These are phyloP conservation scores for Pseudotriccus pelzelni DNA, from an alignment of 2,797 vertebrate species.

Conservation along the genomic window DNA sequence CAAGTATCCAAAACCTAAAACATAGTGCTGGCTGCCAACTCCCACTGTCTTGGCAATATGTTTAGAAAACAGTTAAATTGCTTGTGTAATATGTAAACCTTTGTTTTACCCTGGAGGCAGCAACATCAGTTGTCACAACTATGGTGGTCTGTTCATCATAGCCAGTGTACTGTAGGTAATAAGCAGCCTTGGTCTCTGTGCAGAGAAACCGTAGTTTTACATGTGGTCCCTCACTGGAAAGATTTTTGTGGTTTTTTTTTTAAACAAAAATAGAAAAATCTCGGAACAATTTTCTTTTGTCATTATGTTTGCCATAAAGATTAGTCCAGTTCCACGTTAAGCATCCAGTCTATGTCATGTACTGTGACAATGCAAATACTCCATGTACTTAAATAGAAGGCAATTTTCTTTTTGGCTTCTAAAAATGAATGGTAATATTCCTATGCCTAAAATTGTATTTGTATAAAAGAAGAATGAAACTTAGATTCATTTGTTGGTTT, in stretches of 20 bases:
- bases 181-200: slow-evolving; percentile 85
- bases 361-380: slow-evolving; percentile 71
- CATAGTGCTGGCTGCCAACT: slow-evolving; percentile 87
- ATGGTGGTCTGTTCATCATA: slow-evolving; percentile 95
- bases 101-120: slow-evolving; percentile 92
- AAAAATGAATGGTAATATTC: not conserved
- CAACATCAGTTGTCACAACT: slow-evolving; percentile 92
- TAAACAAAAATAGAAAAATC: slow-evolving; percentile 67
- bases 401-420: slow-evolving; percentile 55
- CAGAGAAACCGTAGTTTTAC: slow-evolving; percentile 78
- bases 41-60: slow-evolving; percentile 98
- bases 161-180: slow-evolving; percentile 82
- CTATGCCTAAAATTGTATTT: not conserved
- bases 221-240: slow-evolving; percentile 35
- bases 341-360: slow-evolving; percentile 52
- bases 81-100: slow-evolving; percentile 99
- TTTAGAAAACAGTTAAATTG: slow-evolving; percentile 99
- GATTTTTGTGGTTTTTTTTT: slow-evolving; percentile 50
- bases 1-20: slow-evolving; percentile 84
- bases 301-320: slow-evolving; percentile 68
- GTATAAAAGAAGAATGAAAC: not conserved
- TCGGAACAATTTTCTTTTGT: slow-evolving; percentile 71
- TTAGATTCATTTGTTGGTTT: not conserved
- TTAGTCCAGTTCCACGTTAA: slow-evolving; percentile 62
- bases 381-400: slow-evolving; percentile 58